Base-by-base conservation (phyloP, 2,797 vertebrate genomes). In the Darevskia mixta region DNA sequence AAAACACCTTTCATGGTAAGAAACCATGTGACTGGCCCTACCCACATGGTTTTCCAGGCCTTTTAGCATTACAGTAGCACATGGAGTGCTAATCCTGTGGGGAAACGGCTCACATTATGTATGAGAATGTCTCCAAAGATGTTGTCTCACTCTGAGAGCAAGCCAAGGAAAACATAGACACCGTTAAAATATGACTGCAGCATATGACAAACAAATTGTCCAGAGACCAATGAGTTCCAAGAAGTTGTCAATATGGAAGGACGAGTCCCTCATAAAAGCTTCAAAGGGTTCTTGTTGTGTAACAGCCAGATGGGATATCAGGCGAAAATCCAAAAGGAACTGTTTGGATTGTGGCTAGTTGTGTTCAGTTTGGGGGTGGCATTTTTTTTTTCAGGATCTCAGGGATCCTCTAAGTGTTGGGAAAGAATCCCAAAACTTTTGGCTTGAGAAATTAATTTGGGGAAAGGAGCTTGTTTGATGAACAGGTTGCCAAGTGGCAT, bases 391-490 rank as follows among this genome's bases (percentile, higher is more conserved):
- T 67, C 10, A 9, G 35, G 29, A 77, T 71, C 66, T 49, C 20
- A 73, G 18, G 32, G 78, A 66, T 20, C 32, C 61, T 78, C 32
- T 41, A 58, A 49, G 11, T 83, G 73, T 38, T 61, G 15, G 25
- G n/a, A 66, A 79, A 73, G 64, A 49, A 80, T 45, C 29, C 7
- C 7, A 23, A 29, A 32, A 38, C 5, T 2, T 66, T 85, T 66
- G n/a, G 5, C 83, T 88, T 73, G 3, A 89, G 88, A 85, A 88
- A 4, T 25, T 64, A 89, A 5, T 49, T 81, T 9, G 86, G 38
- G 88, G 85, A 93, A 71, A 87, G 10, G 17, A 91, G 5, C 43
- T 73, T 9, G 20, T 15, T 35, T 41, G 76, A 20, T 41, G 76
- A 45, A 32, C 71, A 80, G 64, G 29, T 9, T 80, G 41, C 18